Conservation (phyloP, 2,888 invertebrate species). For the Gandaritis pyraliata region DNA sequence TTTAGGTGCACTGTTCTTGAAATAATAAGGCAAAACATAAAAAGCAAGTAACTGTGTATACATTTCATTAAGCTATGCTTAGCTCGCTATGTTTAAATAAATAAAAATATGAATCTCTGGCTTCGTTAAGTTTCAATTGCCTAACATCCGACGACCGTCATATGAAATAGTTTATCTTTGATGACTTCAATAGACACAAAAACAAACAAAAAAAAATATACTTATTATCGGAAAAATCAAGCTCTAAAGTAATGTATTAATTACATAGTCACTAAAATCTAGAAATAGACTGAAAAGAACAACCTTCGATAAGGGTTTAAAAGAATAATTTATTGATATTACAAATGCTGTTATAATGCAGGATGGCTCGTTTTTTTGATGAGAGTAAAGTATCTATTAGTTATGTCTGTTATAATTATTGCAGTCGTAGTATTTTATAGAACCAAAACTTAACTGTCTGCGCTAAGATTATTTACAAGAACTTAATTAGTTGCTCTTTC, state of each 20-base stretch:
- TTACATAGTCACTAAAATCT: no score
- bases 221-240: no score
- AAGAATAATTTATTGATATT: no score
- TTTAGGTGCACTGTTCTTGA: background rate
- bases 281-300: no score
- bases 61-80: conserved; percentile 27
- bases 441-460: conserved; percentile 9
- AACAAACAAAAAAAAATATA: no score
- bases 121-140: conserved; percentile 7
- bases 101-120: conserved; percentile 26
- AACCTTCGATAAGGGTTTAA: no score
- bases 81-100: conserved; percentile 21
- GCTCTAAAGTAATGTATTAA: no score
- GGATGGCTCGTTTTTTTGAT: no score
- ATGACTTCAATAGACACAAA: no score
- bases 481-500: conserved; percentile 31
- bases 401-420: background rate
- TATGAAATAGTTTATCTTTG: no score
- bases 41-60: conserved; percentile 12
- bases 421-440: background rate
- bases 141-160: background rate
- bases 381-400: no score
- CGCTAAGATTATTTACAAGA: conserved; percentile 28
- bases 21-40: conserved; percentile 16
- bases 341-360: no score